These are phyloP conservation scores for Mya arenaria DNA, from an alignment of 1,140 invertebrate species.

Conservation along the genomic window DNA sequence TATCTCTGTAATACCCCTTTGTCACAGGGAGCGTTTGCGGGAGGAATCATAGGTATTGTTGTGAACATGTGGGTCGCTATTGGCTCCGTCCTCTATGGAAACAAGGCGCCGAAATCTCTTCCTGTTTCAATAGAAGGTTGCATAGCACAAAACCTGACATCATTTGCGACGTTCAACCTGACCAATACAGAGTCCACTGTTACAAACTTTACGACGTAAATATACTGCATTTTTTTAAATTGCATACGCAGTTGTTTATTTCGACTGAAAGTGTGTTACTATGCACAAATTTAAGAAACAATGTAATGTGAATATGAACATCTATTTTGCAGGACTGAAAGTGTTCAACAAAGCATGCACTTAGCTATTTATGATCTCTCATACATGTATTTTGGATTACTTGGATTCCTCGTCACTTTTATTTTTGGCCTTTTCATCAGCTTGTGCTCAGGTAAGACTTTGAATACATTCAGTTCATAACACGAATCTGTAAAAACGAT, in stretches of 20 bases:
- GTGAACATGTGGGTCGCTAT: constrained; percentile 35
- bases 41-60: constrained; percentile 19
- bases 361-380: constrained; percentile 51
- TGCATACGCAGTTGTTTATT: neutral
- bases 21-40: constrained; percentile 15
- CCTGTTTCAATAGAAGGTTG: constrained; percentile 19
- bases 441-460: constrained; percentile 40
- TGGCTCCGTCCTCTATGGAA: constrained; percentile 16
- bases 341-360: too few relatives aligned
- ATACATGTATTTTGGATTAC: constrained; percentile 51
- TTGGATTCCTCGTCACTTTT: constrained; percentile 40
- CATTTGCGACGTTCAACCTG: neutral
- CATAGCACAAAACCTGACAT: neutral
- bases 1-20: too few relatives aligned
- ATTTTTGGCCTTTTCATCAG: constrained; percentile 42
- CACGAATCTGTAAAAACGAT: too few relatives aligned
- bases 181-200: neutral
- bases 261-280: neutral
- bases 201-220: neutral
- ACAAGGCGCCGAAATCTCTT: neutral
- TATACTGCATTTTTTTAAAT: neutral
- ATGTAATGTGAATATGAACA: too few relatives aligned
- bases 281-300: neutral
- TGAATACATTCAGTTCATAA: neutral
- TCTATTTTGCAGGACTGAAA: too few relatives aligned